Evolutionary conservation across 2,888 invertebrate genomes (phyloP), one percentile per base, ranked within the genome.

Genomic region (Bombylius discolor): DNA sequence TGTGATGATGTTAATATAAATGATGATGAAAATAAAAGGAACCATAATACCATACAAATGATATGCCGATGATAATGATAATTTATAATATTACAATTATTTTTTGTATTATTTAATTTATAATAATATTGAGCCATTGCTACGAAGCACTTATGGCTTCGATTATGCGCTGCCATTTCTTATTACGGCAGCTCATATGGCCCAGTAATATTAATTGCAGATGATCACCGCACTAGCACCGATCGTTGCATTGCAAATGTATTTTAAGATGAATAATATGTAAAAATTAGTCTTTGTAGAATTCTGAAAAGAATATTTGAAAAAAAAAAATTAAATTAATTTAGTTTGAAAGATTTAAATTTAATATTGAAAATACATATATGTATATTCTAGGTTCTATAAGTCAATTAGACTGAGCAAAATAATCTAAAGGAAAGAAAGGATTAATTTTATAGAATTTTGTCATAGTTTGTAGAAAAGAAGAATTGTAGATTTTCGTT

Each of bases 131-230:
- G 59, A 62, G 62, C 63, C 63, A 64, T 63, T 59, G 57, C 61
- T 61, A 62, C 62, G 63, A 64, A 64, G 63, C 64, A 60, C 61
- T 59, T 56, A 54, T 56, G 60, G 63, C 64, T 64, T 62, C 63
- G 63, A 62, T 60, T 56, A 61, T 42, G 11, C 11, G 11, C 39
- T 42, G 39, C 39, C 39, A 42, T 42, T 42, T 42, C 6, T 42
- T 42, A 42, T 4, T 42, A 42, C 39, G 39, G 39, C 39, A 42
- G 39, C 8, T 42, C 39, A 42, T 42, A 42, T 42, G 39, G 39
- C 39, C 39, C 39, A 42, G 11, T 42, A 4, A 11, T 36, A 8
- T 36, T 36, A 36, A 36, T 36, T 36, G 6, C 36, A 8, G 36
- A 36, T 42, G 11, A 42, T 42, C 39, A 42, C 39, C 39, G 39